phyloP scores from a whole-genome alignment of 2,888 invertebrate genomes.

The Pyralis farinalis region DNA sequence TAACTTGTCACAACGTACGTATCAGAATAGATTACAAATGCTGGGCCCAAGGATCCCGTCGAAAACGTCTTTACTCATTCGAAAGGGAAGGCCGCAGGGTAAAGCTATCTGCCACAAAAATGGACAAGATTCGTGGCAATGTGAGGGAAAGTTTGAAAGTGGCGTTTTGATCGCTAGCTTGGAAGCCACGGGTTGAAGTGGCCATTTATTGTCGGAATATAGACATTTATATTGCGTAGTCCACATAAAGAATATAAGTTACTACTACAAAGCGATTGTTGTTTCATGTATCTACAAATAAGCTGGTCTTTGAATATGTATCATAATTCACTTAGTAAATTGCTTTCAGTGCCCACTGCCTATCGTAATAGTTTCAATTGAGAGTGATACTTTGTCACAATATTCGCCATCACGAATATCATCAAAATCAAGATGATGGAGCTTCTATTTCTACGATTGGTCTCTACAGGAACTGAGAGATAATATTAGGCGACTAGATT shows the following conservation, averaged over 20 bases:
- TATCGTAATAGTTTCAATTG: no score
- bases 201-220: neutral
- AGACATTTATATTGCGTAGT: neutral
- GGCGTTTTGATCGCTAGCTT: neutral
- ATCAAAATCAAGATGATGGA: no score
- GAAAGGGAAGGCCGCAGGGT: constrained; percentile 14
- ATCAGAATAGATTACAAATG: constrained; percentile 9
- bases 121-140: constrained; percentile 15
- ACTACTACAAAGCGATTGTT: no score
- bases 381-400: no score
- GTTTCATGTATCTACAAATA: no score
- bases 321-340: no score
- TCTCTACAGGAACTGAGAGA: no score
- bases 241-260: neutral
- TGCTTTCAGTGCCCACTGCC: no score
- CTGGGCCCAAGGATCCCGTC: constrained; percentile 10
- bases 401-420: no score
- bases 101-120: constrained; percentile 14
- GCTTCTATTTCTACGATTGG: no score
- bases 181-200: neutral
- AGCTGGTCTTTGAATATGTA: no score
- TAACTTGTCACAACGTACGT: constrained; percentile 1
- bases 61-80: constrained; percentile 14
- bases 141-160: constrained; percentile 6
- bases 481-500: no score